Evolutionary conservation across 2,797 vertebrate genomes (phyloP).

Genomic region (Helostoma temminkii): DNA sequence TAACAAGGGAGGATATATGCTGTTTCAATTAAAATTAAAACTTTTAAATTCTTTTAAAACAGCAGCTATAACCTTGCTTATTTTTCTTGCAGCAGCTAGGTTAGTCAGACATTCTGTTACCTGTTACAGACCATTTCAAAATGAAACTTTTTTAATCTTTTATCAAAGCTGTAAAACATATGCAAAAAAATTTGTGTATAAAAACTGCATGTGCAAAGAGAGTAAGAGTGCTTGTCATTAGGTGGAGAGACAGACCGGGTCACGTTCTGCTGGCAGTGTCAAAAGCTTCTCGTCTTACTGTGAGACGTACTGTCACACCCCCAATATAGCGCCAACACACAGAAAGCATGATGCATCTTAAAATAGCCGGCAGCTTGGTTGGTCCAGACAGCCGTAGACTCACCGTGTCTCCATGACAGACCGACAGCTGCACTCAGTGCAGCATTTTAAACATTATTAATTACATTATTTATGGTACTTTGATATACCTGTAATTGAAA

Average conservation of each 20-base stretch:
- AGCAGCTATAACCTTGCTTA: too few species aligned
- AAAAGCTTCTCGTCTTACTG: conserved; percentile 43
- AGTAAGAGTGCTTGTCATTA: neutral
- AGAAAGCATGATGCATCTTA: conserved; percentile 11
- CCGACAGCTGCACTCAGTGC: conserved; percentile 21
- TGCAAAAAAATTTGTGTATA: neutral
- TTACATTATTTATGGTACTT: conserved; percentile 12
- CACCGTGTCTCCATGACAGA: neutral
- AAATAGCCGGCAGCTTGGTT: conserved; percentile 39
- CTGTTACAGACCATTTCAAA: neutral
- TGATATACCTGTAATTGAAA: neutral
- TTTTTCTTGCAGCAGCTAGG: too few species aligned
- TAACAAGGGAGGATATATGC: too few species aligned
- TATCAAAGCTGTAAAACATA: neutral
- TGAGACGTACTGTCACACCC: conserved; percentile 44
- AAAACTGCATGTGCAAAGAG: neutral
- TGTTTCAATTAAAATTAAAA: too few species aligned
- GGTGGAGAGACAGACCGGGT: conserved; percentile 33
- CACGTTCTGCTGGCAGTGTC: conserved; percentile 44
- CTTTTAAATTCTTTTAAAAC: too few species aligned
- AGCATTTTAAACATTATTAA: neutral
- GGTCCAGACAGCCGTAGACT: conserved; percentile 10
- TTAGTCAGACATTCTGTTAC: too few species aligned
- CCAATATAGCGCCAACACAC: conserved; percentile 26
- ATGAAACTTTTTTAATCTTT: neutral